phyloP scores from a whole-genome alignment of 2,113 vertebrate species.

The Myiozetetes cayanensis region DNA sequence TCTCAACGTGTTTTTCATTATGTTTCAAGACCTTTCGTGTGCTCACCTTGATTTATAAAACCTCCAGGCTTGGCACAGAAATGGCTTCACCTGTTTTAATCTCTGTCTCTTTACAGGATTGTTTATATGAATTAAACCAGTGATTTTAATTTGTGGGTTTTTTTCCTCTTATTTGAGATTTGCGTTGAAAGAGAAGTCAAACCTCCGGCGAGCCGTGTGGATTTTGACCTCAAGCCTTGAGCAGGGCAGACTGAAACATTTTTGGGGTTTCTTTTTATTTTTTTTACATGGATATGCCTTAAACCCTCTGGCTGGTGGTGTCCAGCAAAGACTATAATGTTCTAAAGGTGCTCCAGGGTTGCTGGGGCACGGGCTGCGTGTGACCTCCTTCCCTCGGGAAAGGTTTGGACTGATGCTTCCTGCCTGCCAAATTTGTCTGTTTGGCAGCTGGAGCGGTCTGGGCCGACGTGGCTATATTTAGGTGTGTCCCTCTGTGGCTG shows the following conservation, averaged over 20 bases:
- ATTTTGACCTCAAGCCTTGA: neutral
- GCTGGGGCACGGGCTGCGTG: accelerated
- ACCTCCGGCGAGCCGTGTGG: accelerated
- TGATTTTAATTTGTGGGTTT: neutral
- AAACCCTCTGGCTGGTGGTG: neutral
- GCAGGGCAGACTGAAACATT: neutral
- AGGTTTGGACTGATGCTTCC: neutral
- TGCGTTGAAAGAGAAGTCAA: neutral
- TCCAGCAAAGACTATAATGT: neutral
- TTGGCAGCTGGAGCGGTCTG: neutral
- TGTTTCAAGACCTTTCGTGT: neutral
- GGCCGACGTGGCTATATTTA: neutral
- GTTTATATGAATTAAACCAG: neutral
- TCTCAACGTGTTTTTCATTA: neutral
- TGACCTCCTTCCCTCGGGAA: neutral
- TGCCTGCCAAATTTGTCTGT: neutral
- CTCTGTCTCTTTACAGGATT: neutral
- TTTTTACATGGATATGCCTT: neutral
- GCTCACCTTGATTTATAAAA: neutral
- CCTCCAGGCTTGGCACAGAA: neutral
- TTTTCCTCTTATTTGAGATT: neutral
- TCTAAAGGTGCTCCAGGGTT: neutral
- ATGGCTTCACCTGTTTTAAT: neutral
- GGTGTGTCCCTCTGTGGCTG: neutral
- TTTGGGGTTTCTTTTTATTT: neutral